Evolutionary conservation across 2,888 invertebrate species (phyloP).

Genomic region (Invenusta paracnida): DNA sequence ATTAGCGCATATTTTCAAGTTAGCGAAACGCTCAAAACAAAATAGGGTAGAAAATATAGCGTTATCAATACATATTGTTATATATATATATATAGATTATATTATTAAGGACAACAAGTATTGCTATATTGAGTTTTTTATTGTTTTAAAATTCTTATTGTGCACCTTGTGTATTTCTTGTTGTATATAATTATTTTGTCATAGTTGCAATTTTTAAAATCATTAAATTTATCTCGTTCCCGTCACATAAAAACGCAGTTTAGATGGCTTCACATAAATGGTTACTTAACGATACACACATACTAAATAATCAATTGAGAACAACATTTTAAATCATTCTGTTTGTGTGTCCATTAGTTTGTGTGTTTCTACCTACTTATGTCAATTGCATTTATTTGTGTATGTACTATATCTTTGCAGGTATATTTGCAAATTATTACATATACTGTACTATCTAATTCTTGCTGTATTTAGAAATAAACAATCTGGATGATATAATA

Average conservation of each 20-base stretch:
- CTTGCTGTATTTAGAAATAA: not conserved
- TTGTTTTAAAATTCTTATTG: too few relatives aligned
- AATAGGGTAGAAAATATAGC: too few relatives aligned
- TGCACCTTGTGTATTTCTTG: too few relatives aligned
- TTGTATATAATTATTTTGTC: too few relatives aligned
- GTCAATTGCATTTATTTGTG: conserved; percentile 17
- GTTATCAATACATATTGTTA: too few relatives aligned
- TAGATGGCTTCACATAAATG: conserved; percentile 26
- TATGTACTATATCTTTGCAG: not conserved
- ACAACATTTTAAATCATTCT: not conserved
- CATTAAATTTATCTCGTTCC: too few relatives aligned
- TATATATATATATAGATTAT: too few relatives aligned
- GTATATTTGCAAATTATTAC: not conserved
- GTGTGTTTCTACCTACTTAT: not conserved
- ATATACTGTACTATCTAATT: not conserved
- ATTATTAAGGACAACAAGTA: too few relatives aligned
- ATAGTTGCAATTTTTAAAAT: too few relatives aligned
- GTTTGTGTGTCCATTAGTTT: not conserved
- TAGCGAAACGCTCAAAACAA: too few relatives aligned
- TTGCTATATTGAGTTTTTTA: too few relatives aligned
- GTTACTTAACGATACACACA: not conserved
- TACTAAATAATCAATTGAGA: not conserved
- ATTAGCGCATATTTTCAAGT: too few relatives aligned
- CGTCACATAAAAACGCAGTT: not conserved
- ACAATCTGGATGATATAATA: not conserved